Evolutionary conservation across 2,113 vertebrate genomes (phyloP), one percentile per base, ranked within the genome.

Genomic region (Macaca fascicularis): DNA sequence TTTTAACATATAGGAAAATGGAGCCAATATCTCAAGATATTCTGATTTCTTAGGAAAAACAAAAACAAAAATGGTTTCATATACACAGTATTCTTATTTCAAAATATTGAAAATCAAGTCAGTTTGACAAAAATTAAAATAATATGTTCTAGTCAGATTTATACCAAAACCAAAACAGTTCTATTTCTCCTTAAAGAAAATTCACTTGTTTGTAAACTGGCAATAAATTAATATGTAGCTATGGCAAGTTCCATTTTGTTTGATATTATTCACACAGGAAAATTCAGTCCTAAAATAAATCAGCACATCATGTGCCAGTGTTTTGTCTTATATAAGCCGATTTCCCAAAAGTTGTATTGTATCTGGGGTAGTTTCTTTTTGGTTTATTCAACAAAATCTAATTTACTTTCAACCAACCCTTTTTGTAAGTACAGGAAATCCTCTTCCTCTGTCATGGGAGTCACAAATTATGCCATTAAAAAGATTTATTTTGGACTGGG

Each of bases 381-480:
- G 30, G 55, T 43, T 76, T 76, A 70, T 95, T 97, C n/a, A 92
- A 94, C 59, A 93, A 92, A 89, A 86, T 93, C 48, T 61, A 96
- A 96, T 93, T 93, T 96, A 94, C 48, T 97, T 64, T 43, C 57
- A 95, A 75, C 57, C 43, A 92, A 81, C 35, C 17, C 57, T 81
- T 94, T 96, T 70, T n/a, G 35, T 80, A 95, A 90, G 64, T 85
- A 72, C 6, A 90, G 78, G 69, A 93, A 87, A 81, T 84, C 38
- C 57, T 89, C n/a, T 81, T 83, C 90, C 40, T 92, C 67, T 94
- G 88, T 89, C 84, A 87, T 55, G 78, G 27, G 3, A 81, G 30
- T 92, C 87, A 95, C 43, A 94, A 80, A 94, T 88, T 92, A 84
- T 45, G 25, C 35, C 82, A 95, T 93, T 97, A 96, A 32, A 61